These are phyloP conservation scores for Lindbergichthys nudifrons DNA, from an alignment of 2,797 vertebrate species.

Conservation along the genomic window DNA sequence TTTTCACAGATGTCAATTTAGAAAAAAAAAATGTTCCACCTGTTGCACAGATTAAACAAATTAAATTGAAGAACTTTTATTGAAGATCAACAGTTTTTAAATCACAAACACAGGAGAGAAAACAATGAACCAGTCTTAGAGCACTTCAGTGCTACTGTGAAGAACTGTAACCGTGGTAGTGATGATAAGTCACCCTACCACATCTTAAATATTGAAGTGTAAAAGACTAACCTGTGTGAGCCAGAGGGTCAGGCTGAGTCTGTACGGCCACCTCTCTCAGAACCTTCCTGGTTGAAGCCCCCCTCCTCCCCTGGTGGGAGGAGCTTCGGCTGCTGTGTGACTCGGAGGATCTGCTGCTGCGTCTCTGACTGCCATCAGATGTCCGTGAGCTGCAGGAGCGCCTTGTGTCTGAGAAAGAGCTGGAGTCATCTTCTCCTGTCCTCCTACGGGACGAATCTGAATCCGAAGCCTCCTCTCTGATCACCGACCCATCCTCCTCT, in stretches of 20 bases:
- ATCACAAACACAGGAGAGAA: too few relatives aligned
- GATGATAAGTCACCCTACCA: background rate
- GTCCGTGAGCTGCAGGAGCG: slow-evolving; percentile 8
- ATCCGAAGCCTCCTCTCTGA: slow-evolving; percentile 9
- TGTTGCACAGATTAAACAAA: too few relatives aligned
- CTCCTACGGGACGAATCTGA: slow-evolving; percentile 48
- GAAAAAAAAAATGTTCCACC: too few relatives aligned
- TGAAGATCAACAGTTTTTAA: too few relatives aligned
- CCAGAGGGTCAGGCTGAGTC: slow-evolving; percentile 74
- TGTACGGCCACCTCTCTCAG: slow-evolving; percentile 85
- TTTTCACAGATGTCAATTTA: too few relatives aligned
- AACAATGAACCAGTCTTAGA: too few relatives aligned
- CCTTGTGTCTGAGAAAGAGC: slow-evolving; percentile 40
- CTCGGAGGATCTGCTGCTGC: slow-evolving; percentile 25
- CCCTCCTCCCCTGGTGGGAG: background rate
- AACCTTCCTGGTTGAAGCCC: background rate
- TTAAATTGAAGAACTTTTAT: too few relatives aligned
- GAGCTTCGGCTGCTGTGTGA: slow-evolving; percentile 23
- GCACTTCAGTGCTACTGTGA: background rate
- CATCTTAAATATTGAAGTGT: background rate
- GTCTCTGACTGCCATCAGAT: slow-evolving; percentile 14
- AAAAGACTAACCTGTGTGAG: slow-evolving; percentile 77
- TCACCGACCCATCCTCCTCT: slow-evolving; percentile 36
- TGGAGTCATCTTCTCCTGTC: slow-evolving; percentile 32
- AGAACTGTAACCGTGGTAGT: background rate